Percentiles rank a stretch among this genome's conserved stretches.
phyloP scores from a whole-genome alignment of 2,113 vertebrate genomes.

The Indicator maculatus region DNA sequence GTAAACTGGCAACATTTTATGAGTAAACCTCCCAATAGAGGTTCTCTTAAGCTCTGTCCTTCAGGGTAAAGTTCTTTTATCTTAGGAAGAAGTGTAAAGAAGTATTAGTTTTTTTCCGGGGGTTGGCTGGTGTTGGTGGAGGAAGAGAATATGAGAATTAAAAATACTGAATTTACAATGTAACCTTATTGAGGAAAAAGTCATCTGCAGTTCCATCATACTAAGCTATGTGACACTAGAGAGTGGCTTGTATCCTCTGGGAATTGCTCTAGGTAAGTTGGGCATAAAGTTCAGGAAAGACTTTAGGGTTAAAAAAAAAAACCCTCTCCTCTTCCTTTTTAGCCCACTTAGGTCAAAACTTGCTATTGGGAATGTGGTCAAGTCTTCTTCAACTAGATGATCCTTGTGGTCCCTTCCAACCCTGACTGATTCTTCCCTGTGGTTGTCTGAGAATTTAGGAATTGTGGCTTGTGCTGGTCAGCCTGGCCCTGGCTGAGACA shows the following conservation, averaged over 20 bases:
- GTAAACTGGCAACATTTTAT: neutral
- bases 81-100: neutral
- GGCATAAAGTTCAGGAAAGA: neutral
- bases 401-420: too few relatives aligned
- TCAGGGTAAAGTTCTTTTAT: fast-evolving
- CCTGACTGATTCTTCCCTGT: neutral
- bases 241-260: neutral
- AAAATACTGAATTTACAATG: neutral
- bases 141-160: neutral
- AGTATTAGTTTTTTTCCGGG: neutral
- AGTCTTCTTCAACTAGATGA: neutral
- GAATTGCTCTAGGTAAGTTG: neutral
- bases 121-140: neutral
- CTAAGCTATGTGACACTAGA: neutral
- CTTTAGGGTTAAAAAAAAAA: neutral
- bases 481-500: neutral
- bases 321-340: neutral
- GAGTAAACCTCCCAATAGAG: neutral
- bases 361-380: neutral
- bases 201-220: neutral
- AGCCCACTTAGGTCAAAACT: neutral
- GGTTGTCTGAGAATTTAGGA: neutral
- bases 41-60: neutral
- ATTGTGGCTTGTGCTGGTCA: neutral
- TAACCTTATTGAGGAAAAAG: neutral